Percentiles rank a stretch among this genome's conserved stretches.
Conservation (phyloP, 2,888 invertebrate genomes). For the Pseudanteris insignis region DNA sequence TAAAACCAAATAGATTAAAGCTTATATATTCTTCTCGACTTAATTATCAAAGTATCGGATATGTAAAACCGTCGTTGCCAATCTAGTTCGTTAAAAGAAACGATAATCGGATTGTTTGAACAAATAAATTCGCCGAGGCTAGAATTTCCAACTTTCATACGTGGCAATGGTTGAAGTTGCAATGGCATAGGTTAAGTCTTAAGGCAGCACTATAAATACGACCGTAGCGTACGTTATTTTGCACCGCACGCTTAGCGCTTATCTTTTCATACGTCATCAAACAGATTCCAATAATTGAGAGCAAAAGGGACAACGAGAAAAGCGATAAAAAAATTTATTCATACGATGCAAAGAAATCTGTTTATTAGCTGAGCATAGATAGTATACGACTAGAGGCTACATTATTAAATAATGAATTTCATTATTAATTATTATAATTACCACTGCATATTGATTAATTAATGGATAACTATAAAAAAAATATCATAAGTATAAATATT, state of each 20-base stretch:
- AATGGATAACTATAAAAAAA: too few relatives aligned
- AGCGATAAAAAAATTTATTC: too few relatives aligned
- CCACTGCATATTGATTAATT: too few relatives aligned
- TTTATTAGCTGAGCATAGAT: slow-evolving; percentile 62
- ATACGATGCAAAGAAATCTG: too few relatives aligned
- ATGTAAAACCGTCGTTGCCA: slow-evolving; percentile 34
- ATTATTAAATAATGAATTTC: slow-evolving; percentile 56
- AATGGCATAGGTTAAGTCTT: slow-evolving; percentile 57
- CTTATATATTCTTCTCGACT: slow-evolving; percentile 14
- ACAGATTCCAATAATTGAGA: slow-evolving; percentile 29
- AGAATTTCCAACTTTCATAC: slow-evolving; percentile 6
- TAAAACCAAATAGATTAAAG: slow-evolving; percentile 1
- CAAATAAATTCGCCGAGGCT: too few relatives aligned
- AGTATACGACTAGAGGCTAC: slow-evolving; percentile 65
- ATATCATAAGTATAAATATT: too few relatives aligned
- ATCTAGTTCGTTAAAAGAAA: slow-evolving; percentile 7
- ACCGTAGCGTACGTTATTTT: slow-evolving; percentile 63
- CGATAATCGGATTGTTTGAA: too few relatives aligned
- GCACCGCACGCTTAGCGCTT: slow-evolving; percentile 57
- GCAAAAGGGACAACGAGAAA: neutral
- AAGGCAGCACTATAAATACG: slow-evolving; percentile 55
- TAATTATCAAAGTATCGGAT: slow-evolving; percentile 4
- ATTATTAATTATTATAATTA: slow-evolving; percentile 49
- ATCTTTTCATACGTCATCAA: neutral
- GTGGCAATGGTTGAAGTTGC: slow-evolving; percentile 35